Evolutionary conservation across 2,113 vertebrate genomes (phyloP).

Genomic region (Petrocephalus zakoni): DNA sequence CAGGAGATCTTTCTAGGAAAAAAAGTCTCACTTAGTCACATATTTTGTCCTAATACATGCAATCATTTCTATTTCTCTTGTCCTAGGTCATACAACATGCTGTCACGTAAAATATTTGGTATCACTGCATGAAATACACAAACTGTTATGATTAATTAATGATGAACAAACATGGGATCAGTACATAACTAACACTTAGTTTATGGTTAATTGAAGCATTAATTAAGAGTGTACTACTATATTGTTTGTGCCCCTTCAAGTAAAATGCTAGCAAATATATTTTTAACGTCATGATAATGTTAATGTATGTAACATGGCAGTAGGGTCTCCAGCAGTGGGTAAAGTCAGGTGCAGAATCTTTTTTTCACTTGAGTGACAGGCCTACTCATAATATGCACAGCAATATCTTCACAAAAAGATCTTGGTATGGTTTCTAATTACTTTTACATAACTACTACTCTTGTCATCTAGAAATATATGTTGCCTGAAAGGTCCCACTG

Average conservation of each 20-base stretch:
- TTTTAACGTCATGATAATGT: not conserved
- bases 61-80: not conserved
- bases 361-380: too few species aligned
- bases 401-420: not conserved
- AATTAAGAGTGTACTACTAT: too few species aligned
- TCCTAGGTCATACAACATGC: not conserved
- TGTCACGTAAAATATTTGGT: not conserved
- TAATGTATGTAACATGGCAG: not conserved
- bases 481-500: not conserved
- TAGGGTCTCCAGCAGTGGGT: too few species aligned
- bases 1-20: not conserved
- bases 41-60: not conserved
- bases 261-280: not conserved
- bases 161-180: not conserved
- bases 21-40: not conserved
- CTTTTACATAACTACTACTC: not conserved
- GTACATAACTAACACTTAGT: too few species aligned
- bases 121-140: not conserved
- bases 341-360: too few species aligned
- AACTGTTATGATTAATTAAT: not conserved
- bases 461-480: not conserved
- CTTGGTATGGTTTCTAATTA: not conserved
- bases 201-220: too few species aligned
- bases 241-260: too few species aligned
- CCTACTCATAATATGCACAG: too few species aligned